phyloP scores from a whole-genome alignment of 2,797 vertebrate species.

The Tarsius wallacei region DNA sequence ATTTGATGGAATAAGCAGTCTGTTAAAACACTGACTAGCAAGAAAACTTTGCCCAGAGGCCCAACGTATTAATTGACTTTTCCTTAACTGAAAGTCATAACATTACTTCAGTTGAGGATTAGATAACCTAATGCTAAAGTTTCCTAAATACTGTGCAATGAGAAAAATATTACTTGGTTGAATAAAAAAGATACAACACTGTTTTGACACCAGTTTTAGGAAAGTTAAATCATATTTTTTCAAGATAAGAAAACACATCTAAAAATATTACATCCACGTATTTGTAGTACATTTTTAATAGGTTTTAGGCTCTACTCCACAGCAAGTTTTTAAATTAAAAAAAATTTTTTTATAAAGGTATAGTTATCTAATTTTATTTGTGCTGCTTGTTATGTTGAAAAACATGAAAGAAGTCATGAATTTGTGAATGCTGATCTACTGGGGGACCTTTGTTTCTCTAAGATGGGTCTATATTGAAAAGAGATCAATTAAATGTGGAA shows the following conservation, averaged over 20 bases:
- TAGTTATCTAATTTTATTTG: not conserved
- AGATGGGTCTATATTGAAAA: not conserved
- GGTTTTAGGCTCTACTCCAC: not conserved
- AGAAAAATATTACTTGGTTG: not conserved
- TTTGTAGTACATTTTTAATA: not conserved
- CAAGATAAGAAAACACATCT: slow-evolving; percentile 44
- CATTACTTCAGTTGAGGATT: not conserved
- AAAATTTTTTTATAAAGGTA: not conserved
- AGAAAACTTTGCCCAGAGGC: not conserved
- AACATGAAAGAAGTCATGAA: not conserved
- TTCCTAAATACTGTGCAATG: not conserved
- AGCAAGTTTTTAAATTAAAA: not conserved
- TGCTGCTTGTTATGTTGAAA: not conserved
- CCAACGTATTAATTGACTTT: slow-evolving; percentile 9
- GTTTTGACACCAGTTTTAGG: not conserved
- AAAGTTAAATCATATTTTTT: not conserved
- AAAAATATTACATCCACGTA: not conserved
- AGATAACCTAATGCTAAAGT: not conserved
- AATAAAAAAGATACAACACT: not conserved
- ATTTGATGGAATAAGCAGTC: not conserved
- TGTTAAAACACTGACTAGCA: not conserved
- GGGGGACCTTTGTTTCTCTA: not conserved
- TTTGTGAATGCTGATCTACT: not conserved
- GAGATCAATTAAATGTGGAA: not conserved
- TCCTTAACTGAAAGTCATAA: not conserved